Percentiles rank a stretch among this genome's conserved stretches.
phyloP scores from a whole-genome alignment of 2,113 vertebrate genomes.

The Climacteris rufus region DNA sequence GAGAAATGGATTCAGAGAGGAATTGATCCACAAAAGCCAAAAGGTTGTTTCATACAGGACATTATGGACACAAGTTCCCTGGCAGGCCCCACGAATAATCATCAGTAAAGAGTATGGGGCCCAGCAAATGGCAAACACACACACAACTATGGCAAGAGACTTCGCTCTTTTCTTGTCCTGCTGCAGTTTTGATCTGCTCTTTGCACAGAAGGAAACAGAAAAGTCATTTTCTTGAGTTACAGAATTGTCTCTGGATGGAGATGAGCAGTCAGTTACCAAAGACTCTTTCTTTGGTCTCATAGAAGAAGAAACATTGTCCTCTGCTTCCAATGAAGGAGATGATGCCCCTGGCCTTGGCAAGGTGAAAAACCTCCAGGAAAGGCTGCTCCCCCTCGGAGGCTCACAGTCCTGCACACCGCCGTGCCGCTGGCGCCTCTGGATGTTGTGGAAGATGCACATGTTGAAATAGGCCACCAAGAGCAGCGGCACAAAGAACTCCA shows the following conservation, averaged over 20 bases:
- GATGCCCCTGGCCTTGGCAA: neutral
- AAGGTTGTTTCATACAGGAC: constrained; percentile 79
- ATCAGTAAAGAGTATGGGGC: constrained; percentile 81
- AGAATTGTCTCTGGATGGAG: neutral
- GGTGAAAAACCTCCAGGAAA: neutral
- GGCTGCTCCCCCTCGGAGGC: neutral
- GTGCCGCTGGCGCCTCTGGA: constrained; percentile 55
- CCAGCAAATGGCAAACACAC: constrained; percentile 83
- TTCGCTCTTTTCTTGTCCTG: constrained; percentile 77
- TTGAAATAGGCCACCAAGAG: constrained; percentile 86
- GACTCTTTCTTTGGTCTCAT: neutral
- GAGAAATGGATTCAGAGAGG: constrained; percentile 84
- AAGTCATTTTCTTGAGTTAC: constrained; percentile 54
- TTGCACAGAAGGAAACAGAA: neutral
- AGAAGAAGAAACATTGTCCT: neutral
- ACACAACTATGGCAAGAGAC: constrained; percentile 81
- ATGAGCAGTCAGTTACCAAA: neutral
- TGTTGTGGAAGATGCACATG: constrained; percentile 82
- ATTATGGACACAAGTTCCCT: neutral
- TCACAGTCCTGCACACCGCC: neutral
- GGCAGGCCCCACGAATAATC: constrained; percentile 74
- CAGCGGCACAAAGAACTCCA: constrained; percentile 86
- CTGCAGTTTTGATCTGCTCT: constrained; percentile 6
- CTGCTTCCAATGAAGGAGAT: neutral
- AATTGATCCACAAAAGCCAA: constrained; percentile 90